Conservation (phyloP, 1,140 invertebrate genomes). For the Drosophila tropicalis region DNA sequence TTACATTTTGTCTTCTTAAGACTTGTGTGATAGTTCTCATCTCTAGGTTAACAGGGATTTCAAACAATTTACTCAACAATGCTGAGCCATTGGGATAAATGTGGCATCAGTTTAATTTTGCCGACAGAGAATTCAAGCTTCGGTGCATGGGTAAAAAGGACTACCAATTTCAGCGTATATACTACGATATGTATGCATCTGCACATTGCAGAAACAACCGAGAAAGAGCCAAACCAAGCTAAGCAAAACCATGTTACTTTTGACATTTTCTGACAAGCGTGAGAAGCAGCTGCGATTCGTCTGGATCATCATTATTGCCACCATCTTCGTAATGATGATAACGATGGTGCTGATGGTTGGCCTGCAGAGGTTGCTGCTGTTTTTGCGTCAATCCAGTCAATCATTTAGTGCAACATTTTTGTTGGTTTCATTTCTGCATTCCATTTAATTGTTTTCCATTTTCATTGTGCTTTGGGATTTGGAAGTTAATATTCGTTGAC, state of each 20-base stretch:
- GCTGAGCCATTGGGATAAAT: neutral
- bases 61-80: neutral
- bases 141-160: neutral
- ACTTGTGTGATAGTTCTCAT: neutral
- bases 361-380: too few species aligned
- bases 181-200: slow-evolving; percentile 22
- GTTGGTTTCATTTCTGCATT: too few species aligned
- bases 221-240: slow-evolving; percentile 16
- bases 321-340: neutral
- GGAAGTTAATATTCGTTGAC: slow-evolving; percentile 64
- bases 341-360: slow-evolving; percentile 24
- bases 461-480: slow-evolving; percentile 40
- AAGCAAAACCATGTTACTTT: slow-evolving; percentile 52
- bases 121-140: neutral
- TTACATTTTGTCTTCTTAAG: too few species aligned
- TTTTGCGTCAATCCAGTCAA: too few species aligned
- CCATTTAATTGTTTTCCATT: slow-evolving; percentile 23
- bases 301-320: neutral
- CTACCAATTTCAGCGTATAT: neutral
- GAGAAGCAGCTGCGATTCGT: slow-evolving; percentile 52
- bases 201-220: slow-evolving; percentile 18
- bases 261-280: slow-evolving; percentile 81
- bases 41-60: neutral
- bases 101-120: neutral
- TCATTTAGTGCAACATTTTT: neutral